Evolutionary conservation across 2,113 vertebrate species (phyloP).

Genomic region (Noctilio leporinus): DNA sequence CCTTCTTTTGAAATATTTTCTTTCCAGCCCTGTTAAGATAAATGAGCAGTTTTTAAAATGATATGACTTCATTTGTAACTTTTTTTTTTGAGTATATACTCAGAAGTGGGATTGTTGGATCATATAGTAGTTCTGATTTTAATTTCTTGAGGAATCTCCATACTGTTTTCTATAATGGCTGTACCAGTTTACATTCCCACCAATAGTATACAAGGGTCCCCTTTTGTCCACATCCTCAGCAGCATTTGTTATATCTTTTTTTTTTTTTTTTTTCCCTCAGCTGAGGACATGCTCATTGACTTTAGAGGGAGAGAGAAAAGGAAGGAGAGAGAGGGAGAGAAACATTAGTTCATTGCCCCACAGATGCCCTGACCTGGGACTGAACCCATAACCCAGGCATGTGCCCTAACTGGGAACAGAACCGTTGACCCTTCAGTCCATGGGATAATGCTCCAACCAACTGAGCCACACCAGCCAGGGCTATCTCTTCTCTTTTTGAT

Average conservation of each 20-base stretch:
- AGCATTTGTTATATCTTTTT: not conserved
- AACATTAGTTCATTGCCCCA: not conserved
- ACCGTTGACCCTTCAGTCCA: not conserved
- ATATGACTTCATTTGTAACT: not conserved
- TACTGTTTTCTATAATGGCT: not conserved
- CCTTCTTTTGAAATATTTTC: slow-evolving; percentile 32
- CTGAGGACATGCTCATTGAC: not conserved
- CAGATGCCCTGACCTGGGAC: too few species aligned
- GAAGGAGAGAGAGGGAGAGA: not conserved
- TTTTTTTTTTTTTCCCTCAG: not conserved
- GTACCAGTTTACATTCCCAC: not conserved
- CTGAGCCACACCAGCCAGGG: too few species aligned
- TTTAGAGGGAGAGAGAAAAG: not conserved
- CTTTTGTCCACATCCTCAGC: not conserved
- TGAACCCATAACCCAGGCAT: not conserved
- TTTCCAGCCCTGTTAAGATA: slow-evolving; percentile 52
- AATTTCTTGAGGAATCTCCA: not conserved
- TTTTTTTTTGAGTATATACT: not conserved
- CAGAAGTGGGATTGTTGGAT: not conserved
- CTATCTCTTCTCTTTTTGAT: not conserved
- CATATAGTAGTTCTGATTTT: not conserved
- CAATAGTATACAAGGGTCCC: not conserved
- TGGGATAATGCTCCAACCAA: too few species aligned
- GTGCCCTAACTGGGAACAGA: not conserved
- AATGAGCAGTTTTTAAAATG: not conserved